Evolutionary conservation across 2,113 vertebrate genomes (phyloP).

Genomic region (Podarcis raffonei): DNA sequence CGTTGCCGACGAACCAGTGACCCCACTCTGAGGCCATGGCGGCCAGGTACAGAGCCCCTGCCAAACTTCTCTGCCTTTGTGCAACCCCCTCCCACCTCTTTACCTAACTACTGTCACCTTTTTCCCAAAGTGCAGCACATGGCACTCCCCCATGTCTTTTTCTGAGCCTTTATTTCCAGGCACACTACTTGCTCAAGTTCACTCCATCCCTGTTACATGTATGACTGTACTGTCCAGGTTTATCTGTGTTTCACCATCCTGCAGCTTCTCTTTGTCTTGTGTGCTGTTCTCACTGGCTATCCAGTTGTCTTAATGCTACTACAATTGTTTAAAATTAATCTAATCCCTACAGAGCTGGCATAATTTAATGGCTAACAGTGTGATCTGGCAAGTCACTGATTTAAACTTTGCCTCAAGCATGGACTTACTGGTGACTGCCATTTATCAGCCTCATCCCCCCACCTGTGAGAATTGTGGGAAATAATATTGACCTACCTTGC

Average conservation of each 20-base stretch:
- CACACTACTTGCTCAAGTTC: background rate
- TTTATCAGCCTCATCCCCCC: background rate
- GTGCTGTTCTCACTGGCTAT: background rate
- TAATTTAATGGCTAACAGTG: background rate
- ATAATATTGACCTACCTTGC: background rate
- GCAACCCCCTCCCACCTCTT: background rate
- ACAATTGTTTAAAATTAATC: background rate
- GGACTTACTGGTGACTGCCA: background rate
- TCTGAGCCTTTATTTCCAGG: constrained; percentile 9
- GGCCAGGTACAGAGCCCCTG: constrained; percentile 27
- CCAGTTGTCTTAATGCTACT: background rate
- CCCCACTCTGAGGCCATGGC: constrained; percentile 34
- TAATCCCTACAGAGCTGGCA: background rate
- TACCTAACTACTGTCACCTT: background rate
- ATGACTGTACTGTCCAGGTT: background rate
- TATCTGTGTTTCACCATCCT: background rate
- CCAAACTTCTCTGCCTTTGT: constrained; percentile 29
- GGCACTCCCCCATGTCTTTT: background rate
- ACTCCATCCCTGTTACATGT: background rate
- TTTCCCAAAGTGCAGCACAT: background rate
- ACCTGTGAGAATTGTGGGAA: background rate
- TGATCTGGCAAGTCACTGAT: background rate
- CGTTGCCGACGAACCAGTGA: constrained; percentile 33
- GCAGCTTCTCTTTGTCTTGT: constrained; percentile 6
- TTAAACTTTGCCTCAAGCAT: background rate